Evolutionary conservation across 2,113 vertebrate genomes (phyloP), one percentile per base, ranked within the genome.

Genomic region (Daboia siamensis): DNA sequence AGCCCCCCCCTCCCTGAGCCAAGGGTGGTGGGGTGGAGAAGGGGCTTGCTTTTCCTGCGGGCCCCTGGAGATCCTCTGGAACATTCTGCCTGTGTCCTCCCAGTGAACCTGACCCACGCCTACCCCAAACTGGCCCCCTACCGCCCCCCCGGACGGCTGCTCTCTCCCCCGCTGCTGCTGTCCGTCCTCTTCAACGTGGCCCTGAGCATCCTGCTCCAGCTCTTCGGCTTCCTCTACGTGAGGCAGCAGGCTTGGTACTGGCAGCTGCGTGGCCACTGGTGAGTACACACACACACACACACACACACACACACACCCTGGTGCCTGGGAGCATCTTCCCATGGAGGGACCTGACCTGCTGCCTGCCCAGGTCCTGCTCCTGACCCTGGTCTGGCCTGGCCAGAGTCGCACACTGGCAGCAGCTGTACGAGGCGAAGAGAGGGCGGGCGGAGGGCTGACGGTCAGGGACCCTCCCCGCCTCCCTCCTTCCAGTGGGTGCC

Each of bases 231-330:
- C 92, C 92, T 98, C 9, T 87, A 74, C 0, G 96, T 98, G 91
- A 97, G 97, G 93, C 94, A 96, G 94, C 98, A 98, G 94, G 94
- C 97, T 23, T 98, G 98, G 97, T 97, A 97, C 33, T 94, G 90
- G 39, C 91, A 80, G 6, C 93, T 96, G 93, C 96, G 96, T 89
- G 89, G 33, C 57, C 94, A 96, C 95, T 97, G 97, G 97, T 97
- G 87, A 94, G 90, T 10, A 0, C 10, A 2, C 51, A 21, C 11
- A 3, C 3, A 44, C 33, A 44, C 29, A 29, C 15, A 6, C 2
- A 3, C 56, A 10, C 20, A 21, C 23, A 29, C 12, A 0, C 12
- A 11, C 23, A 21, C 11, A 23, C 5, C 2, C 1, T 1, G 0
- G 44, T 13, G 11, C 29, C 8, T 4, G 7, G 54, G 17, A 44